Conservation (phyloP, 2,797 vertebrate species). For the Borostomias antarcticus region DNA sequence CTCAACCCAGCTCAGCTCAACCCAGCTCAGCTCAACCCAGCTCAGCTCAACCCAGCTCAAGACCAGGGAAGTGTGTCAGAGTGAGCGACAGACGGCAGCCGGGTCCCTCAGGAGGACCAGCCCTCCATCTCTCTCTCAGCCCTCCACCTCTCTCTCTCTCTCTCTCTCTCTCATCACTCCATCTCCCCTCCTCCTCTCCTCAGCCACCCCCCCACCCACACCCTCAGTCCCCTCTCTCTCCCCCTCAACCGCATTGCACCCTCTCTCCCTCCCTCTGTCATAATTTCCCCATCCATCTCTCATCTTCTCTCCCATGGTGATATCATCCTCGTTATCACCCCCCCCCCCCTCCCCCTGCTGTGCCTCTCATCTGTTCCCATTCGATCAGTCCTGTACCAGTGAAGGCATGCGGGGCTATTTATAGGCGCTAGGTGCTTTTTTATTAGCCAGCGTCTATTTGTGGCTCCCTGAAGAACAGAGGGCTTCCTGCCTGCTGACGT, state of each 20-base stretch:
- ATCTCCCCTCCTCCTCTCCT: not conserved
- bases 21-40: not conserved
- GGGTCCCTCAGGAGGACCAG: slow-evolving; percentile 41
- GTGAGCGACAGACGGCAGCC: slow-evolving; percentile 57
- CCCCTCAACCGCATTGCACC: slow-evolving; percentile 3
- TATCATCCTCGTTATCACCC: not conserved
- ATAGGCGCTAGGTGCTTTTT: slow-evolving; percentile 77
- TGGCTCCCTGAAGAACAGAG: slow-evolving; percentile 77
- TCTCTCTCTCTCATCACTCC: slow-evolving; percentile 5
- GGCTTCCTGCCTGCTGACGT: slow-evolving; percentile 82
- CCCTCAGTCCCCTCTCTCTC: slow-evolving; percentile 3
- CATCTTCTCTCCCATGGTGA: slow-evolving; percentile 1
- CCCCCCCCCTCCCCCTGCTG: not conserved
- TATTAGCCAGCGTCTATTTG: slow-evolving; percentile 81
- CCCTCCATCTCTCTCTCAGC: not conserved
- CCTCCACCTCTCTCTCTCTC: slow-evolving; percentile 5
- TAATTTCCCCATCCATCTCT: not conserved
- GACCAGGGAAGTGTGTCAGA: slow-evolving; percentile 65
- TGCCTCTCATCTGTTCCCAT: slow-evolving; percentile 56
- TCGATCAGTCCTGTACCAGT: slow-evolving; percentile 70
- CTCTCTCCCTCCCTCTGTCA: not conserved
- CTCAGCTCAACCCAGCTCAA: slow-evolving; percentile 45
- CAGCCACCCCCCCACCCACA: slow-evolving; percentile 1
- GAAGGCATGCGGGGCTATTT: slow-evolving; percentile 76
- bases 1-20: not conserved